Evolutionary conservation across 2,113 vertebrate genomes (phyloP), one percentile per base, ranked within the genome.

Genomic region (Anser cygnoides): DNA sequence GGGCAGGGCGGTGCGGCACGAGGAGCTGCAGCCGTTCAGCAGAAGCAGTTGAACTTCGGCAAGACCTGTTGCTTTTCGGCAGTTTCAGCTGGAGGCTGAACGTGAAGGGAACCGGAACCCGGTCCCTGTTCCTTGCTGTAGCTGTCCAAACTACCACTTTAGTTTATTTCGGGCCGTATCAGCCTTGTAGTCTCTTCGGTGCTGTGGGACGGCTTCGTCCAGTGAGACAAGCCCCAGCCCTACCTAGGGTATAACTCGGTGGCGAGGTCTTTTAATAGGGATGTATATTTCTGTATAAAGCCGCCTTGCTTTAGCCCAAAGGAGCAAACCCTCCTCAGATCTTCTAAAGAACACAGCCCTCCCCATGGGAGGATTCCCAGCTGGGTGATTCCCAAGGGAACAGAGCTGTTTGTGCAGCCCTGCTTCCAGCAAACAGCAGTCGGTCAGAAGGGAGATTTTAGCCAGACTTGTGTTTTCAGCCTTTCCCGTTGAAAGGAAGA

Each of bases 201-300:
- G 6, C 52, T 20, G 11, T 2, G 8, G 31, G 13, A 2, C 0
- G 18, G 65, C 50, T 88, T 41, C 46, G 13, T 43, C 37, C 9
- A 2, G 11, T 6, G 71, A n/a, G 43, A 65, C 13, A 26, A 76
- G 14, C 18, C 7, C 28, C 49, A 26, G n/a, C 16, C 25, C 23
- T 1, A 0, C 9, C 11, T 10, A 16, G 76, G 18, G 31, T 55
- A 4, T 10, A 33, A 3, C 37, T 50, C 3, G 2, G 46, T 21
- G 65, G 37, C 41, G 62, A 37, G 41, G 19, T 16, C 49, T 33
- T 57, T 52, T 50, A 44, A 17, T 9, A 20, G 41, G 23, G 21
- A 14, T 19, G 18, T 67, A 13, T 0, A 1, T n/a, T 92, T 81
- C 23, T 63, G 15, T 0, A 0, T 41, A 6, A 39, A 31, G 49